Evolutionary conservation across 2,888 invertebrate genomes (phyloP), one percentile per base, ranked within the genome.

Genomic region (Hyposoter dolosus): DNA sequence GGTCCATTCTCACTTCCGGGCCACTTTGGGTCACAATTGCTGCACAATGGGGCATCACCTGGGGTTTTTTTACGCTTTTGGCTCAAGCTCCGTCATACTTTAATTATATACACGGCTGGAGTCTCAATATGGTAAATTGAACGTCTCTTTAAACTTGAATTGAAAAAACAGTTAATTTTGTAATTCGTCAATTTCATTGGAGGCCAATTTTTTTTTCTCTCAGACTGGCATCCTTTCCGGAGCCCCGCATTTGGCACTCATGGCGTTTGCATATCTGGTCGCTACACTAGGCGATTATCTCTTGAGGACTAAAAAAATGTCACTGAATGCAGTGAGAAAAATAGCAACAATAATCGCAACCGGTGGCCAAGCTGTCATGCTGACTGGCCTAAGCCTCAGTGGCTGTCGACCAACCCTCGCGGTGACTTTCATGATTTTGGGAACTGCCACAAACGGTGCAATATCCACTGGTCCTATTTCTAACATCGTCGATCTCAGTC

Each of bases 61-160:
- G 96, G 96, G 96, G 96, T 0, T 94, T 97, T 35, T 96, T 96
- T 77, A 97, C 96, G 0, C 93, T 97, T 10, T 95, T 97, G 95
- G 96, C 96, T 0, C 96, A 97, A 90, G 95, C 96, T 0, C 97
- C 97, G 0, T 96, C 96, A 0, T 97, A 97, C 90, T 96, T 97
- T 90, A 96, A 96, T 88, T 95, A 95, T 79, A 95, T 97, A 75
- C 96, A 97, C 89, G 96, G 96, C 66, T 96, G 96, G 95, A 95
- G 96, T 88, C 96, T 97, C 43, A 95, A 95, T 91, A 95, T 95
- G 93, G 97, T 97, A 94, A 93, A 32, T 43, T 53, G 12, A 0
- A 15, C 1, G 17, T n/a, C 5, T 0, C 4, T 4, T 17, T n/a
- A 4, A 50, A 50, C n/a, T 50, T 5, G 1, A 50, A 50, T 50